Base-by-base conservation (phyloP, 2,888 invertebrate genomes). In the Periphyllus acericola region DNA sequence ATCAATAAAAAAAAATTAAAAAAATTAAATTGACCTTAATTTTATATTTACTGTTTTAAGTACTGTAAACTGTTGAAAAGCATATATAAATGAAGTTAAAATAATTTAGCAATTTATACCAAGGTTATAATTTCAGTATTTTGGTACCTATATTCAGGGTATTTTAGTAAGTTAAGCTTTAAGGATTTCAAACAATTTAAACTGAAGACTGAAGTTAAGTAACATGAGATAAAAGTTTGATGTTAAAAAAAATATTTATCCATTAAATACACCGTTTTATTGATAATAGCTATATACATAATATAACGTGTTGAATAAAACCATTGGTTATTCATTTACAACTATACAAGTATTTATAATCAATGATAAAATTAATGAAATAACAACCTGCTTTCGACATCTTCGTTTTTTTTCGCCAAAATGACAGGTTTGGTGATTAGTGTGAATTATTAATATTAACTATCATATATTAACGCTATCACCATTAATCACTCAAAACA, bases 391-490 rank as follows among this genome's bases (percentile, higher is more conserved):
- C 29, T 36, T 34, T 72, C 34, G 34, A 72, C 34, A 5, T 72
- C 21, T 72, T 72, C 36, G 17, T 36, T 36, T 19, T 72, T 72
- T 34, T 60, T 79, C 34, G 6, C 25, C 6, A 34, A 36, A 60
- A 6, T 60, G 60, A 79, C 79, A 79, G 34, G n/a, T 79, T 79
- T 36, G 8, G 36, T 60, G 79, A 66, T 66, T 79, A 52, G 46
- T 79, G 36, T 34, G 79, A 36, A 79, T 79, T 60, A 79, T 79
- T 79, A 25, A 79, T 79, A 60, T 79, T n/a, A n/a, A n/a, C n/a
- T n/a, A n/a, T n/a, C n/a, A n/a, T n/a, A n/a, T n/a, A n/a, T n/a
- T 60, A 79, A 60, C 36, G 25, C 34, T n/a, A 76, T 76, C 75
- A 75, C 46, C 75, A 79, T 79, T 60, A 79, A 60, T 79, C 79